A percentile compares a stretch with the other conserved stretches of the same genome.
phyloP scores from a whole-genome alignment of 2,113 vertebrate genomes.

The Gadus macrocephalus region DNA sequence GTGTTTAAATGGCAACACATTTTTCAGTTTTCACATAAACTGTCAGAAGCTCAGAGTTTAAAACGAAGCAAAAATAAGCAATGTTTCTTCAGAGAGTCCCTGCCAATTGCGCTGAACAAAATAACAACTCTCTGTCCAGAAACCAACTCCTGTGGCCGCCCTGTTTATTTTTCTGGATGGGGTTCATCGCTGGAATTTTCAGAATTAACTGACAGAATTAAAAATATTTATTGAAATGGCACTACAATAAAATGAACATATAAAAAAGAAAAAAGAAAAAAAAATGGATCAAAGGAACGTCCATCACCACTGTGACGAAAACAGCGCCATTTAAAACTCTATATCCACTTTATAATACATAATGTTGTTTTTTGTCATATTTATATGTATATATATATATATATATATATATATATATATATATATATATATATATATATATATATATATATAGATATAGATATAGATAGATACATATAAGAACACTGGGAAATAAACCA shows the following conservation, averaged over 20 bases:
- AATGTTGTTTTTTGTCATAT: constrained; percentile 30
- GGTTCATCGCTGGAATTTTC: constrained; percentile 72
- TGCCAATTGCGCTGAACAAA: constrained; percentile 66
- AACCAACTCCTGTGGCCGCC: constrained; percentile 58
- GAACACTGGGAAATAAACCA: too few relatives aligned
- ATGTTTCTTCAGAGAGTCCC: constrained; percentile 58
- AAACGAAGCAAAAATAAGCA: constrained; percentile 74
- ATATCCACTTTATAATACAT: constrained; percentile 40
- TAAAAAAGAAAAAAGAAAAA: constrained; percentile 13
- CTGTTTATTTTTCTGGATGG: constrained; percentile 77
- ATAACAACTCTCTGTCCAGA: constrained; percentile 63
- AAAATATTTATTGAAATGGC: constrained; percentile 77
- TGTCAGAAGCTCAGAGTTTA: constrained; percentile 65
- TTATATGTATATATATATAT: constrained; percentile 33
- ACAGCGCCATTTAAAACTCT: constrained; percentile 34
- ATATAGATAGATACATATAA: constrained; percentile 34
- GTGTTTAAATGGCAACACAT: constrained; percentile 62
- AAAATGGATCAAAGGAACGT: constrained; percentile 59
- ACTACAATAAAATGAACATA: constrained; percentile 61
- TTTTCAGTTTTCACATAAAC: constrained; percentile 70
- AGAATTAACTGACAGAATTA: constrained; percentile 76
- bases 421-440: constrained; percentile 31
- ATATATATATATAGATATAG: constrained; percentile 36
- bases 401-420: constrained; percentile 43
- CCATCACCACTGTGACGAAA: constrained; percentile 52